A percentile compares a stretch with the other conserved stretches of the same genome.
Conservation (phyloP, 1,140 invertebrate species). For the Uloborus diversus region DNA sequence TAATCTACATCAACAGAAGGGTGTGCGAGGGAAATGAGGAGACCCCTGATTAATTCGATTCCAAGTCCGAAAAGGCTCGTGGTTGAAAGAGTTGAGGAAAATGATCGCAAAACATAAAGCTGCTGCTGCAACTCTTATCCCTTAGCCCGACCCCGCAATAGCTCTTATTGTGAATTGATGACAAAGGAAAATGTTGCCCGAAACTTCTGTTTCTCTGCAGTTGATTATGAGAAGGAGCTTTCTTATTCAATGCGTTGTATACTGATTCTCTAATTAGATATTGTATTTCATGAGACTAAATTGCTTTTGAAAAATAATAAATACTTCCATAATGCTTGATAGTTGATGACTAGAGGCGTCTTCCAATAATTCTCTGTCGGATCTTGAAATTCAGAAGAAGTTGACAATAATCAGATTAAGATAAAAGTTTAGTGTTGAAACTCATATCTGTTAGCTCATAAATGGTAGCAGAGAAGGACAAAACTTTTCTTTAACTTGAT, state of each 20-base stretch:
- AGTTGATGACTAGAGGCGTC: too few species aligned
- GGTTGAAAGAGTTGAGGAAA: conserved; percentile 11
- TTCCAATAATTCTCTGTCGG: too few species aligned
- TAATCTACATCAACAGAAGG: conserved; percentile 20
- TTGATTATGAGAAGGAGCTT: neutral
- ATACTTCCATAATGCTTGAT: too few species aligned
- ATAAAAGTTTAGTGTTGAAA: too few species aligned
- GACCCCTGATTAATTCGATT: conserved; percentile 41
- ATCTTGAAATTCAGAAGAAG: too few species aligned
- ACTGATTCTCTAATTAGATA: too few species aligned
- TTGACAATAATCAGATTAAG: too few species aligned
- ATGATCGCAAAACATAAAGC: neutral
- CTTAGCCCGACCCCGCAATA: neutral
- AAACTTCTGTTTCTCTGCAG: neutral
- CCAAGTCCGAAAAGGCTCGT: neutral
- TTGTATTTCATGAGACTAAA: too few species aligned
- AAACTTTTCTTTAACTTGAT: too few species aligned
- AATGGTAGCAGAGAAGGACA: too few species aligned
- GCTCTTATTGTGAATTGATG: neutral
- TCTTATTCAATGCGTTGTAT: neutral
- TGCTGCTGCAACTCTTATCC: neutral
- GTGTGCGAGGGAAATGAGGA: neutral
- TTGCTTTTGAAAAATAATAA: too few species aligned
- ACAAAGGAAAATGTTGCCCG: neutral
- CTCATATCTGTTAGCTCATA: too few species aligned